Percentiles rank a stretch among this genome's conserved stretches.
Conservation (phyloP, 2,113 vertebrate species). For the Paracanthobrama guichenoti region DNA sequence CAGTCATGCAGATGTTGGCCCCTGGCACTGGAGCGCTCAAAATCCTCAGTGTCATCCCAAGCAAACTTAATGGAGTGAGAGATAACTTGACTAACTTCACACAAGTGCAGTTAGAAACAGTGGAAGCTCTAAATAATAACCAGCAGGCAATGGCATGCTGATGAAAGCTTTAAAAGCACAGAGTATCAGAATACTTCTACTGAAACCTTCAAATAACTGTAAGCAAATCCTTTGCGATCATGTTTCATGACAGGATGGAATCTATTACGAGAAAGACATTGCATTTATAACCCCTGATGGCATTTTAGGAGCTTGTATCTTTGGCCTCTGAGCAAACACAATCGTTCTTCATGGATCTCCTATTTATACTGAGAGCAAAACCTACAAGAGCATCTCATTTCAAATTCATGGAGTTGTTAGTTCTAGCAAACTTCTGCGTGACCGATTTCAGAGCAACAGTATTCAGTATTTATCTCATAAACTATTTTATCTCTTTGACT, state of each 20-base stretch:
- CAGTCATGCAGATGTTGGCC: neutral
- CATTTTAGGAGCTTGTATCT: neutral
- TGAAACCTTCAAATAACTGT: constrained; percentile 29
- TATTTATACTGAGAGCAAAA: neutral
- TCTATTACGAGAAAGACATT: neutral
- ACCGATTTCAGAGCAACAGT: constrained; percentile 50
- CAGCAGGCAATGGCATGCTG: neutral
- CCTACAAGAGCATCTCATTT: constrained; percentile 38
- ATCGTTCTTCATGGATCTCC: neutral
- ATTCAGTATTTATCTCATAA: constrained; percentile 45
- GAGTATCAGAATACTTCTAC: neutral
- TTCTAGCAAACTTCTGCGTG: constrained; percentile 51
- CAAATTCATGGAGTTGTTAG: constrained; percentile 56
- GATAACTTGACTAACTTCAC: neutral
- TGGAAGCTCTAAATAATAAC: neutral
- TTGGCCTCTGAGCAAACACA: neutral
- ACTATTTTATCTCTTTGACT: constrained; percentile 54
- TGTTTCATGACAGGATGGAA: constrained; percentile 5
- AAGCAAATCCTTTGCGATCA: neutral
- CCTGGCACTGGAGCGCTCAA: neutral
- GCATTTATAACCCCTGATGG: constrained; percentile 1
- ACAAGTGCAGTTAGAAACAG: neutral
- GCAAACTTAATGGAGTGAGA: neutral
- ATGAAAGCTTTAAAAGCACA: neutral
- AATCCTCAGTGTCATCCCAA: neutral